Conservation (phyloP, 2,113 vertebrate species). For the Danionella cerebrum region DNA sequence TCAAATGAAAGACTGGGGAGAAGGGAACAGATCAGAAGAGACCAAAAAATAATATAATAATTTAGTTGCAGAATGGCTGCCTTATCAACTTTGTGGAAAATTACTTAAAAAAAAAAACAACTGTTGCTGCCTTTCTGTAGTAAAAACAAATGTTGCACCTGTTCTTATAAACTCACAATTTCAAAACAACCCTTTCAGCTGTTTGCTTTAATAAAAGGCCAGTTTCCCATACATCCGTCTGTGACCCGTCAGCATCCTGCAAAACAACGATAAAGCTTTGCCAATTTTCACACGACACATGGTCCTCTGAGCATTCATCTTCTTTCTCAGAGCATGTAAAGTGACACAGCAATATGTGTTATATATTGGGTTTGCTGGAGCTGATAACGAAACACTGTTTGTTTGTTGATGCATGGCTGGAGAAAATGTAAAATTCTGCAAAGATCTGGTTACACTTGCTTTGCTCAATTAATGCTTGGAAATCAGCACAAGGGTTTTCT, state of each 20-base stretch:
- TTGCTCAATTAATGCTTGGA: neutral
- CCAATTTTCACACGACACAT: neutral
- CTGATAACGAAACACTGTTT: neutral
- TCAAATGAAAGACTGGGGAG: no score
- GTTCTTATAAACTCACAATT: slow-evolving; percentile 21
- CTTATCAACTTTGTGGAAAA: no score
- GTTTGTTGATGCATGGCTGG: neutral
- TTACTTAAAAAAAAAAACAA: neutral
- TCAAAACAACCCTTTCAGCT: neutral
- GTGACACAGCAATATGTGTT: neutral
- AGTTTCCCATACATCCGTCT: neutral
- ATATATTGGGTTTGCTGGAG: neutral
- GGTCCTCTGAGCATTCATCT: neutral
- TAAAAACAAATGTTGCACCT: slow-evolving; percentile 10
- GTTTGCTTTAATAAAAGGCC: neutral
- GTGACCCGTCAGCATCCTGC: neutral
- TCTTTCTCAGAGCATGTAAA: neutral
- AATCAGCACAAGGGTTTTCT: slow-evolving; percentile 9
- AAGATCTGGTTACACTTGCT: neutral
- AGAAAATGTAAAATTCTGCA: neutral
- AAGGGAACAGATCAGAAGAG: no score
- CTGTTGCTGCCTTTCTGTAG: neutral
- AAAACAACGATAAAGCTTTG: neutral
- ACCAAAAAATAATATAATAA: no score
- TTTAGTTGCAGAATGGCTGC: no score